These are phyloP conservation scores for Thalassophryne amazonica DNA, from an alignment of 2,797 vertebrate species.

Conservation along the genomic window DNA sequence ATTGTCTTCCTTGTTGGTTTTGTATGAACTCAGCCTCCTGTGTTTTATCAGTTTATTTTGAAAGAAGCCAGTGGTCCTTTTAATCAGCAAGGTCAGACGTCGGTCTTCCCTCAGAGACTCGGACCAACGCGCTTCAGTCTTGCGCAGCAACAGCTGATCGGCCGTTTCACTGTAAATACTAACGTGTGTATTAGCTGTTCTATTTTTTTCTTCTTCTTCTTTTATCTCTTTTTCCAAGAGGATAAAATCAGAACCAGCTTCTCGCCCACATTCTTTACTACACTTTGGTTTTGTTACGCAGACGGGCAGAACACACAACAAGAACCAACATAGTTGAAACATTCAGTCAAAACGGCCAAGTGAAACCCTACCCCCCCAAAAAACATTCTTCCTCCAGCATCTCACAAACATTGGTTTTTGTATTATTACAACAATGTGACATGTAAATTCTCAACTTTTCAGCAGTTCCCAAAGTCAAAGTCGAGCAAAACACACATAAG, in stretches of 20 bases:
- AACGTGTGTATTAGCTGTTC: no score
- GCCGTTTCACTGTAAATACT: no score
- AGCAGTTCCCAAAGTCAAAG: no score
- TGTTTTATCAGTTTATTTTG: constrained; percentile 29
- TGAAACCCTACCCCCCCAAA: constrained; percentile 51
- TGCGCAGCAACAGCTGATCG: no score
- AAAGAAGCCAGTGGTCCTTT: constrained; percentile 21
- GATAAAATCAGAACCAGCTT: constrained; percentile 18
- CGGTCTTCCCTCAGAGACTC: no score
- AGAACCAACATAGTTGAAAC: constrained; percentile 44
- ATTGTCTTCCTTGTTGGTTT: constrained; percentile 13
- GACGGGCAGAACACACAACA: constrained; percentile 45
- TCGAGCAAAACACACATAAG: no score
- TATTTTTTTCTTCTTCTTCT: no score
- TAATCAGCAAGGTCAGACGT: constrained; percentile 57
- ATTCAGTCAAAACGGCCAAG: constrained; percentile 56
- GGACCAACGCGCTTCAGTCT: no score
- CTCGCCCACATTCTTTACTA: constrained; percentile 50
- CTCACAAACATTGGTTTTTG: constrained; percentile 65
- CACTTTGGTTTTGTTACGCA: constrained; percentile 48
- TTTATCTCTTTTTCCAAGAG: no score
- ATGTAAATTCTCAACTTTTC: constrained; percentile 40
- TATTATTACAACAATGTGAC: constrained; percentile 47
- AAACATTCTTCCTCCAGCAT: constrained; percentile 38
- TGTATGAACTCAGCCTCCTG: not conserved